phyloP scores from a whole-genome alignment of 2,113 vertebrate species.

The Ardeotis arabs region DNA sequence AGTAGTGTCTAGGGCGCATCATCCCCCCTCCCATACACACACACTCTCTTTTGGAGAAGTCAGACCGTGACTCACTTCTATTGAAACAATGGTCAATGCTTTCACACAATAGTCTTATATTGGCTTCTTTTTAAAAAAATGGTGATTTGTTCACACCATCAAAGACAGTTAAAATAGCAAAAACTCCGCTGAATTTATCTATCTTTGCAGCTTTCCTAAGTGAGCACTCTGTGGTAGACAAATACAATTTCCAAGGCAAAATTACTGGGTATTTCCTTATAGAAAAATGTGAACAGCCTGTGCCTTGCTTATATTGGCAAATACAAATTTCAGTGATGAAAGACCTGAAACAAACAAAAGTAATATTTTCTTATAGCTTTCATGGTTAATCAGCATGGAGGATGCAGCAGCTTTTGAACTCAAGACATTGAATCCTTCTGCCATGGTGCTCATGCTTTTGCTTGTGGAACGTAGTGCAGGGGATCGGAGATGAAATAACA shows the following conservation, averaged over 20 bases:
- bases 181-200: background rate
- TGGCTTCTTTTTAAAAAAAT: background rate
- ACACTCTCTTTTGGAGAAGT: slow-evolving; percentile 38
- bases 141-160: background rate
- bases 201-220: background rate
- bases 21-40: background rate
- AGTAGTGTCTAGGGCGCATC: background rate
- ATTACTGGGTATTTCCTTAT: background rate
- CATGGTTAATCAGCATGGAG: background rate
- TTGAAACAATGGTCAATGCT: slow-evolving; percentile 45
- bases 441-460: background rate
- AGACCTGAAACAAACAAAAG: background rate
- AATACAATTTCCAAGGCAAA: background rate
- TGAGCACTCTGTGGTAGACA: background rate
- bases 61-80: slow-evolving; percentile 67
- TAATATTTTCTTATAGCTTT: background rate
- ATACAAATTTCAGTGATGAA: background rate
- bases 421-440: background rate
- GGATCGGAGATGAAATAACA: fast-evolving
- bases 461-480: background rate
- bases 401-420: background rate
- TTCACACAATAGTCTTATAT: slow-evolving; percentile 20
- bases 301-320: background rate
- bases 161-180: background rate
- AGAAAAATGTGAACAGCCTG: background rate